Evolutionary conservation across 2,797 vertebrate species (phyloP).

Genomic region (Bradypodion ventrale): DNA sequence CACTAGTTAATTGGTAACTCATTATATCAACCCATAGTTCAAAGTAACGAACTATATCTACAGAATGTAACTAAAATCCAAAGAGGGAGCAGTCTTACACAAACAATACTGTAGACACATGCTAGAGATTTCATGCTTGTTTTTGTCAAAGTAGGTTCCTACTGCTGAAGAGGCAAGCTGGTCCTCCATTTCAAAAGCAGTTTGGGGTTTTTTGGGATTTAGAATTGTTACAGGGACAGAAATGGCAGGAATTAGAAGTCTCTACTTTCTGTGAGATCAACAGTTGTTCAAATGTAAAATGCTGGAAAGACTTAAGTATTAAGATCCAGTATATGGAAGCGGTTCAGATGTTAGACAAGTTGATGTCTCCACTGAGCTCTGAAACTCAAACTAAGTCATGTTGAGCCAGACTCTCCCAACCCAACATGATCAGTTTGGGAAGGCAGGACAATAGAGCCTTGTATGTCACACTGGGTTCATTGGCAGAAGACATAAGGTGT

Average conservation of each 20-base stretch:
- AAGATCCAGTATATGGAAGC: too few species aligned
- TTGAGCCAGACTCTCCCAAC: too few species aligned
- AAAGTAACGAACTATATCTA: background rate
- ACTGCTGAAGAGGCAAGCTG: background rate
- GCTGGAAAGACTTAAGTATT: background rate
- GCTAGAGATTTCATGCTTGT: background rate
- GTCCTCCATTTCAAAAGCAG: background rate
- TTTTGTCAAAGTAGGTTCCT: background rate
- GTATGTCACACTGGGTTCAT: background rate
- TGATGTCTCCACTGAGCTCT: too few species aligned
- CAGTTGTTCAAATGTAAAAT: background rate
- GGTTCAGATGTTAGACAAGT: too few species aligned
- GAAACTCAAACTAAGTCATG: too few species aligned
- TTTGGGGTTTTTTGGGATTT: background rate
- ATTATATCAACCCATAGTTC: background rate
- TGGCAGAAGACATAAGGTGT: background rate
- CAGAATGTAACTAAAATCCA: background rate
- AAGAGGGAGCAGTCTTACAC: background rate
- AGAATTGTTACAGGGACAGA: background rate
- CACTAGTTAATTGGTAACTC: background rate
- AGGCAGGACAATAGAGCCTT: too few species aligned
- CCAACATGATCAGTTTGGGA: too few species aligned
- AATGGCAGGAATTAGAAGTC: background rate
- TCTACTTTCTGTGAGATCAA: background rate
- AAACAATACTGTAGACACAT: background rate